Percentiles rank a stretch among this genome's conserved stretches.
Conservation (phyloP, 2,888 invertebrate species). For the Cheilosia scutellata region DNA sequence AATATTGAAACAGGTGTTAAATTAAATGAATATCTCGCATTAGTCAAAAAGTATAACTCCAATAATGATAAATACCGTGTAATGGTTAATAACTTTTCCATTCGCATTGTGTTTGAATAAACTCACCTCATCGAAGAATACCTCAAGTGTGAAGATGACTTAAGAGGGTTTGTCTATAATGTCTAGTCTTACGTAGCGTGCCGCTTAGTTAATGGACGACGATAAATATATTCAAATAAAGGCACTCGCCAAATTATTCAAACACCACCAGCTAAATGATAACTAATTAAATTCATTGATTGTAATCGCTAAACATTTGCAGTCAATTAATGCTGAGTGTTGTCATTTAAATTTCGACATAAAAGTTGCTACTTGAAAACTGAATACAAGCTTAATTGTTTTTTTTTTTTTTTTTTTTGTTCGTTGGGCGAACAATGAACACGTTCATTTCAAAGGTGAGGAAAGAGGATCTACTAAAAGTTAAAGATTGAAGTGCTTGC, state of each 20-base stretch:
- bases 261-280: conserved; percentile 14
- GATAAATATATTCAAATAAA: not conserved
- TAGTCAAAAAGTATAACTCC: not conserved
- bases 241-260: conserved; percentile 34
- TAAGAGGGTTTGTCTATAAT: not conserved
- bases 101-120: not conserved
- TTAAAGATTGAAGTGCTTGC: conserved; percentile 32
- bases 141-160: conserved; percentile 23
- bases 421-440: not conserved
- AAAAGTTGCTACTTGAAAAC: conserved; percentile 27
- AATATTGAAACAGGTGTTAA: no score
- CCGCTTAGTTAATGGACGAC: not conserved
- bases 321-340: conserved; percentile 42
- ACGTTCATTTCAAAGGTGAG: conserved; percentile 1
- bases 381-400: conserved; percentile 23
- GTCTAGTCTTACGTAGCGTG: not conserved
- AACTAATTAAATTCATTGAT: conserved; percentile 47
- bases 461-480: conserved; percentile 12
- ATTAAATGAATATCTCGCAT: not conserved
- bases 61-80: not conserved
- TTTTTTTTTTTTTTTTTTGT: conserved; percentile 4
- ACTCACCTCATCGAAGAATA: not conserved
- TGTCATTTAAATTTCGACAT: conserved; percentile 50
- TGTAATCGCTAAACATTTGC: conserved; percentile 24
- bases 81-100: no score